Evolutionary conservation across 2,113 vertebrate species (phyloP), one percentile per base, ranked within the genome.

Genomic region (Poecile atricapillus): DNA sequence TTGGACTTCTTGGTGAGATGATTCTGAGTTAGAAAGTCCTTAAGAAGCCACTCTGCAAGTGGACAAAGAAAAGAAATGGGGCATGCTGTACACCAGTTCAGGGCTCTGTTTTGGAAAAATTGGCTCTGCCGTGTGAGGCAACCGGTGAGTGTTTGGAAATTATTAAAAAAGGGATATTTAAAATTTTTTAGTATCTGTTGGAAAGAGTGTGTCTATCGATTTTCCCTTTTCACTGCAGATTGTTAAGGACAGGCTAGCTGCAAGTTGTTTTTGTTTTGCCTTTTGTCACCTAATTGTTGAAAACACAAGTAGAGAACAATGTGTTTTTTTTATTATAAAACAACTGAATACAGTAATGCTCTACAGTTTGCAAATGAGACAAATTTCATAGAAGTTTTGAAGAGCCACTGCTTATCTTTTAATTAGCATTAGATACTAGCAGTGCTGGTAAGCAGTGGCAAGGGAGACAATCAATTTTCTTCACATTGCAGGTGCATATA

Each of bases 51-150:
- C 27, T 91, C 85, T 84, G 78, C 80, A 56, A 87, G 83, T 16
- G 8, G 16, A 17, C n/a, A 62, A 85, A 69, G 50, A 55, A 60
- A 49, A n/a, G 3, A 62, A 62, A 98, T 98, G 98, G 94, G 96
- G 81, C 83, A 15, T 0, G 22, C 59, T 8, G 20, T 96, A 41
- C 80, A 68, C 56, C 98, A 98, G 6, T 97, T 98, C 70, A 85
- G 92, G 83, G 96, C 95, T 90, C 92, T 98, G 1, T 70, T 98
- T 74, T 98, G 98, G 98, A 98, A 98, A 95, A 98, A 98, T 33
- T 98, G 97, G 97, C 96, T 98, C 30, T 98, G 97, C 71, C 97
- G 97, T 53, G 49, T 98, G 55, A 96, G 98, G 63, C 96, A 97
- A 65, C 97, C 97, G 96, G 98, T 98, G 84, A 97, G 96, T 97